Evolutionary conservation across 53 echinoderm and acorn worm species (phyloP).

Genomic region (Holothuria scabra): DNA sequence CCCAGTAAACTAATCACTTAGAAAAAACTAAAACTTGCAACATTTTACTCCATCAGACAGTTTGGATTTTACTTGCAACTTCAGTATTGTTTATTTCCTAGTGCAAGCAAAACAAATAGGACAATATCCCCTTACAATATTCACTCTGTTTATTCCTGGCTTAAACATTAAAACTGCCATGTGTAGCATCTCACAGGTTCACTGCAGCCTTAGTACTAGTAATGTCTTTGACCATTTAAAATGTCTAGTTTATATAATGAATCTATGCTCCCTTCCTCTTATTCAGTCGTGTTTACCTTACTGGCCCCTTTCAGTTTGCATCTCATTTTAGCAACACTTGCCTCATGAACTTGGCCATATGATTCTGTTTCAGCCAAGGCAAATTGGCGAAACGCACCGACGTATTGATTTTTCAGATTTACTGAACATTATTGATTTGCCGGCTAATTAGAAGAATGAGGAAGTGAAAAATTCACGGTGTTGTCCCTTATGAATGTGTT

Average conservation of each 20-base stretch:
- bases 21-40: no score
- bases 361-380: constrained; percentile 49
- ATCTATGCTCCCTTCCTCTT: constrained; percentile 29
- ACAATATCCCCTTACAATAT: no score
- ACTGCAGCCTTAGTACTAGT: no score
- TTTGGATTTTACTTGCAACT: no score
- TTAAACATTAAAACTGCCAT: no score
- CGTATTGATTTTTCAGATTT: constrained; percentile 89
- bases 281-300: constrained; percentile 41
- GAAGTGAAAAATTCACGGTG: constrained; percentile 68
- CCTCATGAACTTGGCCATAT: constrained; percentile 49
- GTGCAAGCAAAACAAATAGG: no score
- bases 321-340: constrained; percentile 45
- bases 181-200: no score
- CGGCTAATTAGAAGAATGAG: constrained; percentile 95
- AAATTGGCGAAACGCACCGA: constrained; percentile 71
- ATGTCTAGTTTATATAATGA: constrained; percentile 48
- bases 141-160: no score
- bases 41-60: no score
- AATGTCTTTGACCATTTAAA: constrained; percentile 32
- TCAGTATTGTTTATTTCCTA: no score
- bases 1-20: no score
- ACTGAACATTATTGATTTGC: constrained; percentile 97
- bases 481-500: constrained; percentile 42
- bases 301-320: constrained; percentile 49